Evolutionary conservation across 1,140 invertebrate species (phyloP), one percentile per base, ranked within the genome.

Genomic region (Leptinotarsa texana): DNA sequence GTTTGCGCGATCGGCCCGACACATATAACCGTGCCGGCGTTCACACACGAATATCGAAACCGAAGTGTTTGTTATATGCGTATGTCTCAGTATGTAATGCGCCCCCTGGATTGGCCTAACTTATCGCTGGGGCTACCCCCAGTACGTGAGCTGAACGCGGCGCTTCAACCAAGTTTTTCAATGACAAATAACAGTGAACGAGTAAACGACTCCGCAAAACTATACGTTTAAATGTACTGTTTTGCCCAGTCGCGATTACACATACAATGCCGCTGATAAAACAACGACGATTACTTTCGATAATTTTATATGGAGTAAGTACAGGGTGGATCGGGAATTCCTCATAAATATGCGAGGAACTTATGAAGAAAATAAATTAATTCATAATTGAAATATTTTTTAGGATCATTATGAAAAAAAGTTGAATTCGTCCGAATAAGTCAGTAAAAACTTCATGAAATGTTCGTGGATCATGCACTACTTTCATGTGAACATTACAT

Each of bases 31-130:
- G 67, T 77, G 68, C 75, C 72, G 75, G 74, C 70, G 79, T 70
- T 78, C 69, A 73, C 74, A 77, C 72, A 74, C 78, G 80, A 81
- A 81, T 79, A 79, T 76, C 79, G 70, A 67, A 77, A 48, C 24
- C 63, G 63, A 65, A 65, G 15, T 27, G 63, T 65, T 65, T 65
- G 21, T 27, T 22, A 27, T 65, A 27, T 67, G 65, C 22, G 13
- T 70, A 17, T 49, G 57, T 77, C 75, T 75, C 74, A 72, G 74
- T 75, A 74, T 69, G 73, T 69, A 76, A 77, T 76, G 77, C 75
- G 79, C 80, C 80, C 80, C 80, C 80, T 79, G 77, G 71, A 73
- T 73, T 73, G 71, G 57, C 63, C 63, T 15, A 21, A 21, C 63
- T 21, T 65, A 21, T 65, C 18, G 21, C 63, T 13, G 18, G 18